Evolutionary conservation across 2,113 vertebrate species (phyloP), one percentile per base, ranked within the genome.

Genomic region (Trichomycterus rosablanca): DNA sequence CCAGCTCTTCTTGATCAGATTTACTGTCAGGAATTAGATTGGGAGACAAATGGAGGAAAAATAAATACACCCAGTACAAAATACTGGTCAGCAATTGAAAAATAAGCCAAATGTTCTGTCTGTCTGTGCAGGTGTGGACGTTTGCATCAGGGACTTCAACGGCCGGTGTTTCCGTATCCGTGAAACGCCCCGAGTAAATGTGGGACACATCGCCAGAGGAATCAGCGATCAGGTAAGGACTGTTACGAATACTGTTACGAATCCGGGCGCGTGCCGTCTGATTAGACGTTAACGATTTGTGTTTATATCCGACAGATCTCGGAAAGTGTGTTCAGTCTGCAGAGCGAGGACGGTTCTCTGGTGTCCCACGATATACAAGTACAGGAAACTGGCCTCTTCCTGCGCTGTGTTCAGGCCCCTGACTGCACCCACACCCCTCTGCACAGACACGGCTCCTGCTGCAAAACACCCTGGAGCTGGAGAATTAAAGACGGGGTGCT

Each of bases 211-310:
- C 1, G 96, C 96, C 20, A 92, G 86, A 0, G 93, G 96, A 68
- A 97, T 98, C 83, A 98, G 96, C 66, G 91, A 95, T 78, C 96
- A 97, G 92, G 96, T 97, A 74, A 83, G 86, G 4, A 20, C 34
- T 3, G 34, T 12, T n/a, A n/a, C n/a, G n/a, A n/a, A n/a, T n/a
- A n/a, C n/a, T n/a, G n/a, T n/a, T n/a, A n/a, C n/a, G n/a, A n/a
- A n/a, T n/a, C n/a, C n/a, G n/a, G n/a, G n/a, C n/a, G n/a, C n/a
- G n/a, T n/a, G n/a, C n/a, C n/a, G n/a, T n/a, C n/a, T n/a, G n/a
- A n/a, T n/a, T n/a, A n/a, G n/a, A n/a, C n/a, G n/a, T n/a, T 35
- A 12, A 35, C 2, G 4, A 15, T 53, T 3, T 63, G n/a, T 59
- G 20, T 23, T 12, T 18, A 19, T 30, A 46, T 75, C n/a, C 19